Percentiles rank a stretch among this genome's conserved stretches.
Conservation (phyloP, 2,113 vertebrate genomes). For the Scartelaos histophorus region DNA sequence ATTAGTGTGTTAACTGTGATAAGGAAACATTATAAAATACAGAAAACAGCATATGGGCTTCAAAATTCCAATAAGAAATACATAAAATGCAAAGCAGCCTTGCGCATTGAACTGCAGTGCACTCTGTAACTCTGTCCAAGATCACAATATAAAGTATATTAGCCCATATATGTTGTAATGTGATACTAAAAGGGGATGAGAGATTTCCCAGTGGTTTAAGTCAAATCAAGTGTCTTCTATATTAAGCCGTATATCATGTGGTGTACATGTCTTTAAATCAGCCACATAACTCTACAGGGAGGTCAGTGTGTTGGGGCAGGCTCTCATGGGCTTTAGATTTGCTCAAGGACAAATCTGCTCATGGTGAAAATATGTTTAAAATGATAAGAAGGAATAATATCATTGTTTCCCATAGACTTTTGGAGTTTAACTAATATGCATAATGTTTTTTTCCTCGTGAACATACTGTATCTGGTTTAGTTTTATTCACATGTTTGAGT, state of each 20-base stretch:
- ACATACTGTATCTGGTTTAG: no score
- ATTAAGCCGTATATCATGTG: constrained; percentile 12
- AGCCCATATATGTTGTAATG: not conserved
- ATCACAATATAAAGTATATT: not conserved
- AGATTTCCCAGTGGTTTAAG: constrained; percentile 47
- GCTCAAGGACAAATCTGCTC: constrained; percentile 23
- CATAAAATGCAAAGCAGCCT: constrained; percentile 46
- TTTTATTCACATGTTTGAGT: no score
- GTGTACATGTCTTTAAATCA: constrained; percentile 28
- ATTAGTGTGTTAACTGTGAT: no score
- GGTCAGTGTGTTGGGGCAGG: constrained; percentile 44
- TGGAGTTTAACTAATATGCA: no score
- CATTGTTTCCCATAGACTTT: not conserved
- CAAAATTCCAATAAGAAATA: no score
- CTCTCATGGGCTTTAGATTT: constrained; percentile 11
- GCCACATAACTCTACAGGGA: constrained; percentile 41
- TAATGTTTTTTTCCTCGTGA: no score
- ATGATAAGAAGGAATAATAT: not conserved
- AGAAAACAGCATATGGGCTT: no score
- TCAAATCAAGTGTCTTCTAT: constrained; percentile 36
- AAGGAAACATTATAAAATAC: no score
- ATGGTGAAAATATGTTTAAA: not conserved
- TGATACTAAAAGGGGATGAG: constrained; percentile 34
- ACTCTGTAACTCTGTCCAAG: not conserved
- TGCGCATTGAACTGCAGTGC: no score